A percentile compares a stretch with the other conserved stretches of the same genome.
Conservation (phyloP, 1,140 invertebrate genomes). For the Cyphomyrmex costatus region DNA sequence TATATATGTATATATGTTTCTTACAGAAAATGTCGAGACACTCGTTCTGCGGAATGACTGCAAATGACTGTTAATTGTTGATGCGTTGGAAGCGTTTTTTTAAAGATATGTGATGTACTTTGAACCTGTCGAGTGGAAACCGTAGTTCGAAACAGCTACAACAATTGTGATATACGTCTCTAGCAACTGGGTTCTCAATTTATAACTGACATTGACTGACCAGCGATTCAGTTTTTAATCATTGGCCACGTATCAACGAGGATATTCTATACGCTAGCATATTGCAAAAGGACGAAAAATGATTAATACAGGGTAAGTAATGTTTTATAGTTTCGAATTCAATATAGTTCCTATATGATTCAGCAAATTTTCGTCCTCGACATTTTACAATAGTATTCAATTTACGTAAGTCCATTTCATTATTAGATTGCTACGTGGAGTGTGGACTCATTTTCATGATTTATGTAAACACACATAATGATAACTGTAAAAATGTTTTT, state of each 20-base stretch:
- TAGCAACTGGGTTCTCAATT: background rate
- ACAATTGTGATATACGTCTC: background rate
- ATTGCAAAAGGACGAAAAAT: background rate
- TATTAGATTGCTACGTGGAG: background rate
- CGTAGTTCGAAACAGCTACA: background rate
- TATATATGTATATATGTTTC: background rate
- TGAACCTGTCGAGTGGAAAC: background rate
- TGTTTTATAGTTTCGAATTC: background rate
- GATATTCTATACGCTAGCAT: too few relatives aligned
- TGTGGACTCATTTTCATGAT: background rate
- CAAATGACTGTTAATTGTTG: background rate
- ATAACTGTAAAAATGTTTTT: background rate
- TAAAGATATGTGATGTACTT: conserved; percentile 8
- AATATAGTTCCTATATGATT: background rate
- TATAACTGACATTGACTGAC: background rate
- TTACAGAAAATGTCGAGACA: background rate
- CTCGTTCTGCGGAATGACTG: background rate
- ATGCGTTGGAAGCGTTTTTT: background rate
- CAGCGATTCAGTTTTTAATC: background rate
- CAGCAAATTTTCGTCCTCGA: background rate
- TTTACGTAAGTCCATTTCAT: too few relatives aligned
- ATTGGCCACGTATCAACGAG: background rate
- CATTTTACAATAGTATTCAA: background rate
- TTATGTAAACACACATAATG: background rate
- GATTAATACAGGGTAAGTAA: conserved; percentile 46